A percentile compares a stretch with the other conserved stretches of the same genome.
phyloP scores from a whole-genome alignment of 2,888 invertebrate genomes.

The Tetranychus truncatus region DNA sequence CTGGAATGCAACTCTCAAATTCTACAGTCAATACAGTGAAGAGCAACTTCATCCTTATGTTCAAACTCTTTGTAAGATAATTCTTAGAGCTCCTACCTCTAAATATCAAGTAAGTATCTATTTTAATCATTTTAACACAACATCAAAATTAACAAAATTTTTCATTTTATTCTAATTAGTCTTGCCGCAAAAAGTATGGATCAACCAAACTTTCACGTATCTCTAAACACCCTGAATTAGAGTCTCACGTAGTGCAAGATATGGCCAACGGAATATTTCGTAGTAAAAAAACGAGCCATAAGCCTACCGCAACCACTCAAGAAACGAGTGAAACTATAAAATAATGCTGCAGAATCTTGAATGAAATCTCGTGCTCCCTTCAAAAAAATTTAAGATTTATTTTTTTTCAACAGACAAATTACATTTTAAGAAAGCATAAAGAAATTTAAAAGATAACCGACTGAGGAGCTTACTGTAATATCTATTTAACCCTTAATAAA shows the following conservation, averaged over 20 bases:
- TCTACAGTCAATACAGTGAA: slow-evolving; percentile 56
- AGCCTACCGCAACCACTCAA: too few species aligned
- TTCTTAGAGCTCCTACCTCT: slow-evolving; percentile 47
- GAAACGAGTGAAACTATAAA: too few species aligned
- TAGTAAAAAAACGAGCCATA: not conserved
- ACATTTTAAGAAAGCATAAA: too few species aligned
- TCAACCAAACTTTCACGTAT: slow-evolving; percentile 35
- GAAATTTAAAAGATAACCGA: not conserved
- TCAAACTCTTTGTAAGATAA: slow-evolving; percentile 47
- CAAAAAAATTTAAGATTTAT: too few species aligned
- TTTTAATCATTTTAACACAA: not conserved
- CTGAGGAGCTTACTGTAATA: not conserved
- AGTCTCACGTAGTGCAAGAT: slow-evolving; percentile 26
- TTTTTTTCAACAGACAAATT: too few species aligned
- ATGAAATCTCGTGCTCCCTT: too few species aligned
- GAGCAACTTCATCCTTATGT: slow-evolving; percentile 50
- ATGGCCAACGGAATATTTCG: slow-evolving; percentile 22
- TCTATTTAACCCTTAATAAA: not conserved
- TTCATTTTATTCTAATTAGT: slow-evolving; percentile 29
- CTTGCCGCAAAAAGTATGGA: slow-evolving; percentile 35
- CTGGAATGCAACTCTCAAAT: slow-evolving; percentile 55
- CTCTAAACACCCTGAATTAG: slow-evolving; percentile 32
- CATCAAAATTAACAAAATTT: not conserved
- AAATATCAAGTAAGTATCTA: slow-evolving; percentile 42
- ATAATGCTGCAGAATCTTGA: too few species aligned